phyloP scores from a whole-genome alignment of 2,888 invertebrate species.

The Drosophila nr. perissopoda region DNA sequence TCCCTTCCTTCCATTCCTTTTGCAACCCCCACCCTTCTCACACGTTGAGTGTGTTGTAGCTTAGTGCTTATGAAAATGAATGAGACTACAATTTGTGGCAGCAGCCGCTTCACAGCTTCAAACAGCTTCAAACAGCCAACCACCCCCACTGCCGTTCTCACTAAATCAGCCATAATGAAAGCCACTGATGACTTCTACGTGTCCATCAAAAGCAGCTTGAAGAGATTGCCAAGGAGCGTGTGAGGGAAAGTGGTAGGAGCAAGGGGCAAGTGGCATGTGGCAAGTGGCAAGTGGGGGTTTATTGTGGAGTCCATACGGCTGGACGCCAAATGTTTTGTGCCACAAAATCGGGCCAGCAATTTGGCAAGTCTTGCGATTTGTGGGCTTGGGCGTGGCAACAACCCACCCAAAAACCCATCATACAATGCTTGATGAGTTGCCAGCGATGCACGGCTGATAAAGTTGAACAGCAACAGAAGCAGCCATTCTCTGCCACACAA shows the following conservation, averaged over 20 bases:
- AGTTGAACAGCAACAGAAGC: neutral
- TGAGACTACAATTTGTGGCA: slow-evolving; percentile 54
- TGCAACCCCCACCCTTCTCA: neutral
- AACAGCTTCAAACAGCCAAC: neutral
- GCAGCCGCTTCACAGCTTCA: neutral
- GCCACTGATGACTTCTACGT: slow-evolving; percentile 65
- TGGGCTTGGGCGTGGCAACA: slow-evolving; percentile 13
- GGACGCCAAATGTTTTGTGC: slow-evolving; percentile 47
- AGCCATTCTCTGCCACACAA: neutral
- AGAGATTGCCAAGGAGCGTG: neutral
- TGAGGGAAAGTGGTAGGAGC: neutral
- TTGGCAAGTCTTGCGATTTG: slow-evolving; percentile 43
- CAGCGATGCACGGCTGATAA: slow-evolving; percentile 30
- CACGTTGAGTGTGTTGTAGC: slow-evolving; percentile 6
- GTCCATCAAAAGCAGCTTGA: slow-evolving; percentile 47
- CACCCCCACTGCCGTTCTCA: neutral
- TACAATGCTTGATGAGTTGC: slow-evolving; percentile 27
- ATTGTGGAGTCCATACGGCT: slow-evolving; percentile 1
- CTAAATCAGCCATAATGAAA: slow-evolving; percentile 44
- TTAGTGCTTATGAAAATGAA: slow-evolving; percentile 61
- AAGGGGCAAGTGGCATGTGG: neutral
- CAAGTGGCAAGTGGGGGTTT: neutral
- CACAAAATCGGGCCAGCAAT: slow-evolving; percentile 39
- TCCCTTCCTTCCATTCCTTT: neutral
- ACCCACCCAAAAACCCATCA: slow-evolving; percentile 2